Evolutionary conservation across 2,113 vertebrate genomes (phyloP).

Genomic region (Perccottus glenii): DNA sequence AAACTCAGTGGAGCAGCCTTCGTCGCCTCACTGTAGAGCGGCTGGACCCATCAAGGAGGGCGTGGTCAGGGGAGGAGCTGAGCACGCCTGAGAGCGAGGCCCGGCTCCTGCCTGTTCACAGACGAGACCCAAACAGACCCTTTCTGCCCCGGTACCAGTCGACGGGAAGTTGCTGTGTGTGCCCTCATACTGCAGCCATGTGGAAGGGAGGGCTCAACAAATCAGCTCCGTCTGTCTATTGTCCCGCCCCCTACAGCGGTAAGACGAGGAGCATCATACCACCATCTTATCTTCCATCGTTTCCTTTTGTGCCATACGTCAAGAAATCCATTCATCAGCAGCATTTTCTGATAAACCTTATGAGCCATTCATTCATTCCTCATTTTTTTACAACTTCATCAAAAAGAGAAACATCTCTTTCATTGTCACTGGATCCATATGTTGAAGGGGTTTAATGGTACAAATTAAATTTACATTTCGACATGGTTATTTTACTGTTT

Average conservation of each 20-base stretch:
- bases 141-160: constrained; percentile 57
- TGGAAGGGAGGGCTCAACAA: constrained; percentile 54
- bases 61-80: constrained; percentile 54
- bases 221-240: constrained; percentile 59
- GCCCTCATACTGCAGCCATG: constrained; percentile 36
- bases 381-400: too few relatives aligned
- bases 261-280: constrained; percentile 46
- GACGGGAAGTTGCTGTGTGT: constrained; percentile 45
- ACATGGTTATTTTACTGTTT: too few relatives aligned
- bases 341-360: not conserved
- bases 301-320: not conserved
- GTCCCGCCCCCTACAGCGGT: constrained; percentile 47
- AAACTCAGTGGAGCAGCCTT: constrained; percentile 57
- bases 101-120: constrained; percentile 22
- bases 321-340: not conserved
- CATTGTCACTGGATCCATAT: too few relatives aligned
- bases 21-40: constrained; percentile 55
- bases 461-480: too few relatives aligned
- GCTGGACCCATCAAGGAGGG: constrained; percentile 42
- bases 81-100: constrained; percentile 10
- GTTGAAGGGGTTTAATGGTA: too few relatives aligned
- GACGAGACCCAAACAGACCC: not conserved
- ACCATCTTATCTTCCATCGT: not conserved
- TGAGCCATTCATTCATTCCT: not conserved
- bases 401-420: too few relatives aligned